Evolutionary conservation across 2,888 invertebrate species (phyloP), one percentile per base, ranked within the genome.

Genomic region (Smittia aterrima): DNA sequence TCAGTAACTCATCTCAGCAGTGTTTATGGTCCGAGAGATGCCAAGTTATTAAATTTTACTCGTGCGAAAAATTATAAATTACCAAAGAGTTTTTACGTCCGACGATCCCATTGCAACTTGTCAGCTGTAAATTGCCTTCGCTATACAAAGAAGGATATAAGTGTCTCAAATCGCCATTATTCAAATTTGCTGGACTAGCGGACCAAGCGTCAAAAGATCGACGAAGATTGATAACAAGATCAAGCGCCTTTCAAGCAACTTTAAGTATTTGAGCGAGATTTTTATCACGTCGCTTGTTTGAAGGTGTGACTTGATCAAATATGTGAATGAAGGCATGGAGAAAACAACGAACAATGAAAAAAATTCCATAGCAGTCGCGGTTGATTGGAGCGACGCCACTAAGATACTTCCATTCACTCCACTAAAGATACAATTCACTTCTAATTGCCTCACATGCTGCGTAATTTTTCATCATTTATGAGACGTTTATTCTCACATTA

Each of bases 281-380:
- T 22, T 68, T 68, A 68, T 68, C 68, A 47, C 18, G 16, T 13
- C 68, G 47, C 32, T 68, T 68, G 41, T 68, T 68, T 68, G 24
- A 68, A 68, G 68, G 68, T 68, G 68, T 68, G 68, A 68, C 68
- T 66, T 32, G 40, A 38, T 66, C 18, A 66, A 40, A 40, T 40
- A 66, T 16, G 20, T 41, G 68, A 68, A 41, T 68, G 68, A 68
- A 41, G 22, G 40, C 40, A 41, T 68, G 68, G 41, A 41, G 22
- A 20, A 47, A 11, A 24, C 1, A 47, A 13, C 24, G 68, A 68
- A 41, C 47, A 47, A 68, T 41, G 41, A 22, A n/a, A 38, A 38
- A 47, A 11, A 47, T 47, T 47, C 47, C 47, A 47, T n/a, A 2
- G n/a, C 32, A 32, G 32, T 9, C 3, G 32, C 16, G 47, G 47